phyloP scores from a whole-genome alignment of 2,888 invertebrate genomes.

The Neelides folsomi region DNA sequence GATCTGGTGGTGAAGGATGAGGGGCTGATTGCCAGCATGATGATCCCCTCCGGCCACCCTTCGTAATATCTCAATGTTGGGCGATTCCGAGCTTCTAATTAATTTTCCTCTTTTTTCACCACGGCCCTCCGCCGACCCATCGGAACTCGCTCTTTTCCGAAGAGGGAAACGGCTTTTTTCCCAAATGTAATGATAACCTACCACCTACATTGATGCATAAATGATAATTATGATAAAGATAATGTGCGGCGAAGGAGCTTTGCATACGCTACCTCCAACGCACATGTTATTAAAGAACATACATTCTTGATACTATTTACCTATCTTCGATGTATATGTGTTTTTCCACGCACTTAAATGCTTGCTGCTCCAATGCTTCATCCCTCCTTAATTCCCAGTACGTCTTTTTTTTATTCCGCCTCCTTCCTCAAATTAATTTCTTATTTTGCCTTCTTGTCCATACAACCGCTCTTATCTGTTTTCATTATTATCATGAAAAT shows the following conservation, averaged over 20 bases:
- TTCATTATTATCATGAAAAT: too few relatives aligned
- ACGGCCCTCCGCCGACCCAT: background rate
- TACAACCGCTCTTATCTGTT: too few relatives aligned
- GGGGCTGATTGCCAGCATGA: slow-evolving; percentile 30
- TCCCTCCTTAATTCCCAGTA: too few relatives aligned
- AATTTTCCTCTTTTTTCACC: slow-evolving; percentile 17
- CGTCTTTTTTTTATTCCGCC: too few relatives aligned
- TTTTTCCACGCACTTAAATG: background rate
- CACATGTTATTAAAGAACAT: background rate
- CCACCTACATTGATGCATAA: slow-evolving; percentile 30
- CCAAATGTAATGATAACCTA: slow-evolving; percentile 22
- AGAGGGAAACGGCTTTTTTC: slow-evolving; percentile 7
- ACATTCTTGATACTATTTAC: background rate
- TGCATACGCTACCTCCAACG: background rate
- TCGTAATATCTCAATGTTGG: slow-evolving; percentile 20
- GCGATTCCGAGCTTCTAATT: slow-evolving; percentile 19
- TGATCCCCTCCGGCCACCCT: slow-evolving; percentile 22
- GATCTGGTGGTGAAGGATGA: slow-evolving; percentile 1
- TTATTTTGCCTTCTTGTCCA: too few relatives aligned
- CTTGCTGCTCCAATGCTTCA: too few relatives aligned
- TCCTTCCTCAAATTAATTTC: too few relatives aligned
- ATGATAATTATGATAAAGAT: slow-evolving; percentile 20
- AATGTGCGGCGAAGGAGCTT: slow-evolving; percentile 7
- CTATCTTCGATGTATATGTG: background rate
- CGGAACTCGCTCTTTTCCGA: slow-evolving; percentile 3